These are phyloP conservation scores for Vireo griseus DNA, from an alignment of 2,797 vertebrate species.

Conservation along the genomic window DNA sequence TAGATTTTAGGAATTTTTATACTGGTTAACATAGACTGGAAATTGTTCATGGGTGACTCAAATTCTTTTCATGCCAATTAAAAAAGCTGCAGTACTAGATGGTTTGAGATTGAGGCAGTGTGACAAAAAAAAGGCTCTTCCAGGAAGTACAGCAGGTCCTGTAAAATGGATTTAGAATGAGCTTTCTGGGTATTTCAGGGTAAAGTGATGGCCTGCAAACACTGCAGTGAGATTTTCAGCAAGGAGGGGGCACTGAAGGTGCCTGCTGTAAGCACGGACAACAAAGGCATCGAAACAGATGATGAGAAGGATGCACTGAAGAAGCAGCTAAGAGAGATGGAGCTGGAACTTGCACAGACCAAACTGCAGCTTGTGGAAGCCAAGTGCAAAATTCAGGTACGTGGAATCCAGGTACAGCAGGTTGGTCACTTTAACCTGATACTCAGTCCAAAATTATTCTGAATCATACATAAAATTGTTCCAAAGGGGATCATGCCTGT, in stretches of 20 bases:
- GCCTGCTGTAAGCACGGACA: slow-evolving; percentile 70
- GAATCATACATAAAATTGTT: neutral
- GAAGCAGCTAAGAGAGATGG: slow-evolving; percentile 93
- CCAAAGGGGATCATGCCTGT: neutral
- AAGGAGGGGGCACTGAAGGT: slow-evolving; percentile 85
- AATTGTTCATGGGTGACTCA: neutral
- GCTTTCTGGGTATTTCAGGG: slow-evolving; percentile 73
- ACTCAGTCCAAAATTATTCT: neutral
- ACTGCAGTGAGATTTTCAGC: slow-evolving; percentile 92
- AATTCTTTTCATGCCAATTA: neutral
- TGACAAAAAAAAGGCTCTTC: neutral
- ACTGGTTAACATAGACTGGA: neutral
- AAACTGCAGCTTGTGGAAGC: slow-evolving; percentile 98
- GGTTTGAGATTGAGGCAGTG: neutral
- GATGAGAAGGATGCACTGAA: slow-evolving; percentile 93
- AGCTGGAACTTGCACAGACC: slow-evolving; percentile 96
- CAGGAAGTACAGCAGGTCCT: neutral
- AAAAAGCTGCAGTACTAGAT: neutral
- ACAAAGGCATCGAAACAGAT: slow-evolving; percentile 76
- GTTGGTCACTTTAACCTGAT: neutral
- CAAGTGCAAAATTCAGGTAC: slow-evolving; percentile 97
- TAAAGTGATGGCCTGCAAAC: slow-evolving; percentile 92
- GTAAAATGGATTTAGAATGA: neutral
- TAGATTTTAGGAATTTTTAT: neutral
- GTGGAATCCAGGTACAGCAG: neutral